Conservation (phyloP, 2,113 vertebrate genomes). For the Tringa solitaria region DNA sequence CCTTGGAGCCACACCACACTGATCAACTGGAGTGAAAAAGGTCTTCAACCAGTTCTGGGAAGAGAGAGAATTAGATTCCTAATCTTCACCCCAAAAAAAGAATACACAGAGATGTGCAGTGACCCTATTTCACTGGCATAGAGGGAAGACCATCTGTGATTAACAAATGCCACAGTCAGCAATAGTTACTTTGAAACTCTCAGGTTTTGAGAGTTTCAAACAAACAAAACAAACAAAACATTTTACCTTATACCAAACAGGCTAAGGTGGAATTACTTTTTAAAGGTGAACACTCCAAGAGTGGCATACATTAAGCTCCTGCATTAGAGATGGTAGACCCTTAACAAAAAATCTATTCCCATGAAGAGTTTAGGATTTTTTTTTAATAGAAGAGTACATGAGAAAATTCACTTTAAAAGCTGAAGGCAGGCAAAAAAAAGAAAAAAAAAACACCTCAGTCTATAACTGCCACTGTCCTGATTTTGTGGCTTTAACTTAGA, state of each 20-base stretch:
- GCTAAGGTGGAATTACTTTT: not conserved
- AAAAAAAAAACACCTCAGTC: not conserved
- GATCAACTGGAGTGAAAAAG: not conserved
- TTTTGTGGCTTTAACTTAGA: not conserved
- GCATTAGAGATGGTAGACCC: rapidly evolving
- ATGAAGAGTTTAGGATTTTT: not conserved
- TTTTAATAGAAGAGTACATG: not conserved
- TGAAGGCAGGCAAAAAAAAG: not conserved
- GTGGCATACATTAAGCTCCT: not conserved
- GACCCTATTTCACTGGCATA: not conserved
- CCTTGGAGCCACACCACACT: not conserved
- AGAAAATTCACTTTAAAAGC: not conserved
- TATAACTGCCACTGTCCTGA: not conserved
- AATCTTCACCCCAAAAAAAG: not conserved
- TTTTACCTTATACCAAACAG: not conserved
- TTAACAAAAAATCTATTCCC: not conserved
- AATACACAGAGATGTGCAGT: not conserved
- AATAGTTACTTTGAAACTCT: not conserved
- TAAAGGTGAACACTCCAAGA: not conserved
- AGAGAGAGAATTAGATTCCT: not conserved
- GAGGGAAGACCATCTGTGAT: not conserved
- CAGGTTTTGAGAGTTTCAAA: not conserved
- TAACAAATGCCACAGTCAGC: not conserved
- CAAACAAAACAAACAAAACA: not conserved
- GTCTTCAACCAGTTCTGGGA: not conserved